phyloP scores from a whole-genome alignment of 2,113 vertebrate genomes.

The Grammomys surdaster region DNA sequence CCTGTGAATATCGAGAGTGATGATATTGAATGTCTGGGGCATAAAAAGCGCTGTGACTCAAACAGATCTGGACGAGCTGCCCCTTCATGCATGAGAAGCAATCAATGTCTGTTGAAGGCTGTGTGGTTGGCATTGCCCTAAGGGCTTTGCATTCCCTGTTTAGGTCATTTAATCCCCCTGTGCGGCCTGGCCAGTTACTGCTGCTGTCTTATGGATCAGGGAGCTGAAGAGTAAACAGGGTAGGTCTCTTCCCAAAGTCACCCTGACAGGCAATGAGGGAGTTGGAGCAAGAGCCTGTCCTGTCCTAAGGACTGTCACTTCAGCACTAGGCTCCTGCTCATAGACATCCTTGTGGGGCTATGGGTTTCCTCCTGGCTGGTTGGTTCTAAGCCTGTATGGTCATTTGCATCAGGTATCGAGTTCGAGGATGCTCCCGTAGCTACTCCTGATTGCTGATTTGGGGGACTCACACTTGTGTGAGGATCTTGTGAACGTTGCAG shows the following conservation, averaged over 20 bases:
- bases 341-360: background rate
- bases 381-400: background rate
- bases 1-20: background rate
- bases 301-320: background rate
- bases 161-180: background rate
- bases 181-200: background rate
- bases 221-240: background rate
- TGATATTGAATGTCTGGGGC: background rate
- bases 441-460: background rate
- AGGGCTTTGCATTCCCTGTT: background rate
- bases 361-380: background rate
- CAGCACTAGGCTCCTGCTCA: background rate
- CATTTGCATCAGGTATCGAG: background rate
- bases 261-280: background rate
- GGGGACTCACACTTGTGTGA: background rate
- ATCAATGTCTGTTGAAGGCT: background rate
- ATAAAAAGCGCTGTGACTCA: background rate
- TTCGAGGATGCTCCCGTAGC: background rate
- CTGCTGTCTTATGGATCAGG: background rate
- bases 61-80: background rate
- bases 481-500: background rate
- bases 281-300: background rate
- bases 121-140: background rate
- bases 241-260: background rate
- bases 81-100: background rate